phyloP scores from a whole-genome alignment of 2,113 vertebrate species.

The Artemisiospiza belli region DNA sequence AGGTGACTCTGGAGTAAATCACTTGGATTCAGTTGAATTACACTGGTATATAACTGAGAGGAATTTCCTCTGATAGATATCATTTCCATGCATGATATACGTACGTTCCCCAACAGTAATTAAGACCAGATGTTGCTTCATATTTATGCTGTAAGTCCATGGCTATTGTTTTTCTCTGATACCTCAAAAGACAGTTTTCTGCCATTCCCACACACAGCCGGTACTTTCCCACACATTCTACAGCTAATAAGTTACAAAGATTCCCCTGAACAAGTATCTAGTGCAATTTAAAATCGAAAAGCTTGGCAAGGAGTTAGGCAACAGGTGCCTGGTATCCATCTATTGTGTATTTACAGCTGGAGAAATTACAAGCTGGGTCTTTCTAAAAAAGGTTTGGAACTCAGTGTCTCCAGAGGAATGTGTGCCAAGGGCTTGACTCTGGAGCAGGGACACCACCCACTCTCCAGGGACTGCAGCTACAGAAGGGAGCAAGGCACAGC shows the following conservation, averaged over 20 bases:
- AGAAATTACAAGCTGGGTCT: neutral
- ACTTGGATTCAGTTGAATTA: neutral
- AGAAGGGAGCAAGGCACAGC: neutral
- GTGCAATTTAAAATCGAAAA: slow-evolving; percentile 19
- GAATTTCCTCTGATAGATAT: slow-evolving; percentile 55
- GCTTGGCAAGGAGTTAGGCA: neutral
- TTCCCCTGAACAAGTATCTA: neutral
- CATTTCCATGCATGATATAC: slow-evolving; percentile 12
- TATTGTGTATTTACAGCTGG: neutral
- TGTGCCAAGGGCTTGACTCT: neutral
- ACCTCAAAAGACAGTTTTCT: slow-evolving; percentile 23
- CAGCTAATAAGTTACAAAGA: slow-evolving; percentile 1
- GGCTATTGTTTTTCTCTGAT: neutral
- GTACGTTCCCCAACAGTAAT: neutral
- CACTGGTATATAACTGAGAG: neutral
- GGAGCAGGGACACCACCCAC: neutral
- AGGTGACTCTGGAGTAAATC: slow-evolving; percentile 15
- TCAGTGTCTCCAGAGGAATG: neutral
- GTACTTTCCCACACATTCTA: slow-evolving; percentile 16
- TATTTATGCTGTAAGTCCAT: neutral
- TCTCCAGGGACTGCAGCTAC: neutral
- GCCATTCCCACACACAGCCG: neutral
- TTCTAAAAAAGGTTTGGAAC: slow-evolving; percentile 53
- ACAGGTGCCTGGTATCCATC: slow-evolving; percentile 59
- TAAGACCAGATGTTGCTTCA: slow-evolving; percentile 13